phyloP scores from a whole-genome alignment of 92 coral and sea anemone genomes.

The Epizoanthus stellaris region DNA sequence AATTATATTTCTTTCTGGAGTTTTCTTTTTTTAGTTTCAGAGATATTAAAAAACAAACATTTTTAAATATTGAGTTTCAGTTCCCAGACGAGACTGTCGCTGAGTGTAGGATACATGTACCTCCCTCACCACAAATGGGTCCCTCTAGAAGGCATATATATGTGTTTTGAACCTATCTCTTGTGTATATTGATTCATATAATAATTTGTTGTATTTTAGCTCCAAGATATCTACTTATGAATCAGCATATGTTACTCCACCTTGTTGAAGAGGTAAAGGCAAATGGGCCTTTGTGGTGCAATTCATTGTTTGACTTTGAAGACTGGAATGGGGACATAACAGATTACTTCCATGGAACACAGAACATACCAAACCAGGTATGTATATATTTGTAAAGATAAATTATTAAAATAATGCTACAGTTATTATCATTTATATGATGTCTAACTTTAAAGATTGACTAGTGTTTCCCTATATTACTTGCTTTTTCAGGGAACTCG shows the following conservation, averaged over 20 bases:
- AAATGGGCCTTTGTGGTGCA: conserved; percentile 71
- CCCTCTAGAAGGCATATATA: not conserved
- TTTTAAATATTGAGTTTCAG: no score
- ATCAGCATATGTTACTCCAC: conserved; percentile 69
- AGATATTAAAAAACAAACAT: no score
- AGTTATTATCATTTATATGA: not conserved
- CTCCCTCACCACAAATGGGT: no score
- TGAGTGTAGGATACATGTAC: no score
- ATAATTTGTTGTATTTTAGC: conserved; percentile 24
- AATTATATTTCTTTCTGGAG: no score
- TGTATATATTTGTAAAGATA: not conserved
- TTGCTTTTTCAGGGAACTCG: no score
- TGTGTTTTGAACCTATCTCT: not conserved
- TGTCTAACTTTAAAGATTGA: not conserved
- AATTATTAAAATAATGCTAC: not conserved
- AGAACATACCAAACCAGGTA: conserved; percentile 68
- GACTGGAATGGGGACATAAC: conserved; percentile 76
- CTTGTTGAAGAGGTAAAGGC: conserved; percentile 54
- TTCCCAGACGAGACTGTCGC: no score
- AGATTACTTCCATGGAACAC: conserved; percentile 69
- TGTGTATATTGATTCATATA: not conserved
- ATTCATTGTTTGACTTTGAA: conserved; percentile 68
- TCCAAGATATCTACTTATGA: conserved; percentile 66
- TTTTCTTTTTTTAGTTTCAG: no score
- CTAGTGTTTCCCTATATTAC: no score